Conservation (phyloP, 2,888 invertebrate genomes). For the Zygothrica quintamaculata region DNA sequence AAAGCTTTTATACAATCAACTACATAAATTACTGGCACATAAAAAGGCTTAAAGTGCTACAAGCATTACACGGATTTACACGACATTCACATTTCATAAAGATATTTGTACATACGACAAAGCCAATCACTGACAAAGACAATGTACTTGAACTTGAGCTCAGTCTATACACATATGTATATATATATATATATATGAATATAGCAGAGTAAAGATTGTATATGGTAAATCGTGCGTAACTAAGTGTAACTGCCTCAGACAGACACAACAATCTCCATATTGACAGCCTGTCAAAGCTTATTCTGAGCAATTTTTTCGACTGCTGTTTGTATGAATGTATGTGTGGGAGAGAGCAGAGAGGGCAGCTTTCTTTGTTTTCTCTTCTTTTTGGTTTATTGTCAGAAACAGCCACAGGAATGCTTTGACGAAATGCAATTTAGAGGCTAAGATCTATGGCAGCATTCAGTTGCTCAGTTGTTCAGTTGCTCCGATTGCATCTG, state of each 20-base stretch:
- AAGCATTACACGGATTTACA: slow-evolving; percentile 8
- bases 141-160: slow-evolving; percentile 70
- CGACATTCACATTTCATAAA: slow-evolving; percentile 29
- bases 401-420: slow-evolving; percentile 71
- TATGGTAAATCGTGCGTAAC: slow-evolving; percentile 68
- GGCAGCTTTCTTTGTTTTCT: slow-evolving; percentile 57
- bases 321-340: slow-evolving; percentile 1
- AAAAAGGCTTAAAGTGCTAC: slow-evolving; percentile 67
- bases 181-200: too few species aligned
- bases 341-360: not conserved
- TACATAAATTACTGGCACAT: slow-evolving; percentile 49
- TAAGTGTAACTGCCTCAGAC: slow-evolving; percentile 52
- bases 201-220: slow-evolving; percentile 35
- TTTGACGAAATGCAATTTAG: slow-evolving; percentile 79
- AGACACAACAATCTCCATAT: slow-evolving; percentile 74
- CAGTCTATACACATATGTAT: too few species aligned
- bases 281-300: slow-evolving; percentile 78
- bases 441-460: slow-evolving; percentile 21
- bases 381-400: too few species aligned
- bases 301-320: slow-evolving; percentile 56
- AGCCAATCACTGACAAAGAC: slow-evolving; percentile 54
- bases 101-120: slow-evolving; percentile 48
- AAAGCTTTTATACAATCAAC: slow-evolving; percentile 35
- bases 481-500: slow-evolving; percentile 72
- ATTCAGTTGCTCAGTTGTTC: slow-evolving; percentile 27